Percentiles rank a stretch among this genome's conserved stretches.
Conservation (phyloP, 2,888 invertebrate species). For the Gari tellinella region DNA sequence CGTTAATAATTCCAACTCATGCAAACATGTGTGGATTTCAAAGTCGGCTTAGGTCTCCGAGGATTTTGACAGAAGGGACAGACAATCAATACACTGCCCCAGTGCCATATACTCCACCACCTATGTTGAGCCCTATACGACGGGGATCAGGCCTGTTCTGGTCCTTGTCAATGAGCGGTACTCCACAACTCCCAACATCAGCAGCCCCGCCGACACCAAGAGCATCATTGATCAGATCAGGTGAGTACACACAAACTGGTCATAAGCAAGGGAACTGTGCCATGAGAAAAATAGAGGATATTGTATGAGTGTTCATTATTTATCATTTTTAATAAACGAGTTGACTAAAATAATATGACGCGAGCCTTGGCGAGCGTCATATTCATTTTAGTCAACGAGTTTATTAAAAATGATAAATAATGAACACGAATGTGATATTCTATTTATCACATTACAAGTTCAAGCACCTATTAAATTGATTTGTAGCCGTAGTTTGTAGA, state of each 20-base stretch:
- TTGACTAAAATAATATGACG: no score
- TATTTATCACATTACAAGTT: no score
- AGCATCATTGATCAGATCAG: conserved; percentile 59
- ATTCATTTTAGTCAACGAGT: no score
- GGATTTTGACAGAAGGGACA: conserved; percentile 77
- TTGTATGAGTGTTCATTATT: no score
- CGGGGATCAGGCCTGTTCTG: conserved; percentile 94
- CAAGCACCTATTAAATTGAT: no score
- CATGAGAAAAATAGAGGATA: no score
- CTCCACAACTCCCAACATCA: conserved; percentile 72
- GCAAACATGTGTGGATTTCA: conserved; percentile 85
- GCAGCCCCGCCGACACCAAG: conserved; percentile 80
- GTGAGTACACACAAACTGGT: conserved; percentile 46
- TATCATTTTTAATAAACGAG: no score
- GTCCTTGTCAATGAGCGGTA: conserved; percentile 74
- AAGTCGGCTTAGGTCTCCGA: conserved; percentile 86
- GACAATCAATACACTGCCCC: conserved; percentile 81
- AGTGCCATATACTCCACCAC: conserved; percentile 95
- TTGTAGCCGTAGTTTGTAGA: no score
- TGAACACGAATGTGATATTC: no score
- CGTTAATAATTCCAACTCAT: conserved; percentile 85
- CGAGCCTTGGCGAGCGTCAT: no score
- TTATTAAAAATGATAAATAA: no score
- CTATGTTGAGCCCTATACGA: conserved; percentile 96
- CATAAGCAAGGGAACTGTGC: conserved; percentile 19